Conservation (phyloP, 2,888 invertebrate species). For the Meliscaeva auricollis region DNA sequence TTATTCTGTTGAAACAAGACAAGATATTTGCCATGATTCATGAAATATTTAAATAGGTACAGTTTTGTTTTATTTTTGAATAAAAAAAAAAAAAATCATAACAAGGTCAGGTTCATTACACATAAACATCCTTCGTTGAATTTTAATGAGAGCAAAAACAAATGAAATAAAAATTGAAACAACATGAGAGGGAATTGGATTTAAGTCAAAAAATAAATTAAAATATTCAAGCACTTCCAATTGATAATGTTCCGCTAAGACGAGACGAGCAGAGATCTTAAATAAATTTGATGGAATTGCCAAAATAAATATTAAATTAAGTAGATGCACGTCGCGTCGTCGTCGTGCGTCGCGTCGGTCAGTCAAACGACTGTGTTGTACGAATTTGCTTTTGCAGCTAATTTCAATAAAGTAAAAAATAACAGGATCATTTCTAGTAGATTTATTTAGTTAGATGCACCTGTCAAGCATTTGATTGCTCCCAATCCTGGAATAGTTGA, state of each 20-base stretch:
- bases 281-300: background rate
- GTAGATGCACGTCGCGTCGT: background rate
- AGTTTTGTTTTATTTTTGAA: background rate
- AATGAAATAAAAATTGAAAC: slow-evolving; percentile 8
- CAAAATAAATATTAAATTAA: slow-evolving; percentile 7
- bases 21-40: slow-evolving; percentile 26
- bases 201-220: slow-evolving; percentile 12
- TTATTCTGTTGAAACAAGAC: slow-evolving; percentile 5
- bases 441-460: too few relatives aligned
- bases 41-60: slow-evolving; percentile 21
- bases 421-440: too few relatives aligned
- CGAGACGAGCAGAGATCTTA: background rate
- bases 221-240: slow-evolving; percentile 2
- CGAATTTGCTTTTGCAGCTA: background rate
- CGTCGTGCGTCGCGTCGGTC: too few relatives aligned
- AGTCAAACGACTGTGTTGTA: background rate
- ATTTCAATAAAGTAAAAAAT: too few relatives aligned
- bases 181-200: slow-evolving; percentile 13
- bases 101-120: slow-evolving; percentile 43
- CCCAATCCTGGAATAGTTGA: too few relatives aligned
- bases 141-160: background rate
- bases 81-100: background rate
- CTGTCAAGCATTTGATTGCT: too few relatives aligned
- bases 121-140: background rate
- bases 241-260: background rate